phyloP scores from a whole-genome alignment of 2,113 vertebrate genomes.

The Callorhinus ursinus region DNA sequence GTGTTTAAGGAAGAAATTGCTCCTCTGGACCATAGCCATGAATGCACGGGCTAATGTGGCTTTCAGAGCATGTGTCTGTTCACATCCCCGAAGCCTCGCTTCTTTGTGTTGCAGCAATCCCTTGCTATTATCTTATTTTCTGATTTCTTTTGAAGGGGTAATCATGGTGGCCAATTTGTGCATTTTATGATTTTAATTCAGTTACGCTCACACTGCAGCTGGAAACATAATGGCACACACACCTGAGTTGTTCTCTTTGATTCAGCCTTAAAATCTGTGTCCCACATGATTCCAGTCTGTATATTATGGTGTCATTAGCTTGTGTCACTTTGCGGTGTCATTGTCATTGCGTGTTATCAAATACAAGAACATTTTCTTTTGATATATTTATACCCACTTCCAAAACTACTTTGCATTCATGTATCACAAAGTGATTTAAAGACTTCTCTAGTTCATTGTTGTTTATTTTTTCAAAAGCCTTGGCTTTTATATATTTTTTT shows the following conservation, averaged over 20 bases:
- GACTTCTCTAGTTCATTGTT: neutral
- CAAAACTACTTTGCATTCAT: neutral
- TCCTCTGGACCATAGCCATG: conserved; percentile 50
- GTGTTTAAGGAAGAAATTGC: conserved; percentile 54
- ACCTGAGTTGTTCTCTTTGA: conserved; percentile 46
- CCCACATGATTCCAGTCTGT: neutral
- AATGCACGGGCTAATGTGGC: neutral
- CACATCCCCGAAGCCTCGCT: conserved; percentile 26
- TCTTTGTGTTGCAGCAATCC: conserved; percentile 46
- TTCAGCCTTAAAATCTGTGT: conserved; percentile 45
- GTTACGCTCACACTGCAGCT: neutral
- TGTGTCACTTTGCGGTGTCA: neutral
- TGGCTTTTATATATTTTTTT: conserved; percentile 2
- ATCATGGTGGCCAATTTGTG: conserved; percentile 61
- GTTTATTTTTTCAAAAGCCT: neutral
- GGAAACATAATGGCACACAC: neutral
- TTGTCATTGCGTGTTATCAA: conserved; percentile 34
- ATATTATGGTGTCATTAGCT: conserved; percentile 14
- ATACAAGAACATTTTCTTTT: conserved; percentile 52
- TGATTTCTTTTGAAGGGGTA: conserved; percentile 72
- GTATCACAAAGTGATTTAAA: conserved; percentile 38
- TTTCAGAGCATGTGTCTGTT: neutral
- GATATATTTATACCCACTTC: conserved; percentile 32
- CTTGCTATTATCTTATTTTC: conserved; percentile 69
- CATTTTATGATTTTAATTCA: conserved; percentile 73